These are phyloP conservation scores for Baronia brevicornis DNA, from an alignment of 2,888 invertebrate genomes.

Conservation along the genomic window DNA sequence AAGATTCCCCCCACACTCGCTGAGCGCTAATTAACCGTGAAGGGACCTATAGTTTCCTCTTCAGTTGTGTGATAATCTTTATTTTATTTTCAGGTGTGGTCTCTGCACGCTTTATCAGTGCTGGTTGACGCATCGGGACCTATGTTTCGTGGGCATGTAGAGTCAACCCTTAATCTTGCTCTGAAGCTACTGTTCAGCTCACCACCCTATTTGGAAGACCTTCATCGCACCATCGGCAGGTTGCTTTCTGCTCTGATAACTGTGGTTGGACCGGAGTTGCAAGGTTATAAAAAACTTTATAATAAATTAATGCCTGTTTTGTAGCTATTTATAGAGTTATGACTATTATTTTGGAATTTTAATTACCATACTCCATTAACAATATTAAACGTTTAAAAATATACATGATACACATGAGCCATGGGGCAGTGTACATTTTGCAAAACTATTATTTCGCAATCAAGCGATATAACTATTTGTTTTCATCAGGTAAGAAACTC, in stretches of 20 bases:
- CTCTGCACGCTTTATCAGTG: constrained; percentile 94
- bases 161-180: constrained; percentile 93
- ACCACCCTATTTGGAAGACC: constrained; percentile 92
- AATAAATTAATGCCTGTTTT: too few species aligned
- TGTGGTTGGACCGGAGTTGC: constrained; percentile 97
- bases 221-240: constrained; percentile 92
- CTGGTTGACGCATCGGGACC: constrained; percentile 99
- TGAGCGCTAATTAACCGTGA: too few species aligned
- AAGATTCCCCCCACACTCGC: too few species aligned
- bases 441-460: too few species aligned
- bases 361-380: too few species aligned
- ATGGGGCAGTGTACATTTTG: too few species aligned
- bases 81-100: constrained; percentile 84
- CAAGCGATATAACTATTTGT: not conserved
- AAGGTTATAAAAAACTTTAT: constrained; percentile 83
- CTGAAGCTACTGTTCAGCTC: constrained; percentile 91
- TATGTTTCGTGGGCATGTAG: constrained; percentile 98
- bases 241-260: constrained; percentile 96
- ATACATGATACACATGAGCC: too few species aligned
- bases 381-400: too few species aligned
- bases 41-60: too few species aligned
- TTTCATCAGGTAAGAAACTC: not conserved
- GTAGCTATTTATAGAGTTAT: too few species aligned
- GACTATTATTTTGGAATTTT: too few species aligned
- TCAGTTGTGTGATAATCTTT: not conserved